phyloP scores from a whole-genome alignment of 1,140 invertebrate genomes.

The Drosophila takahashii region DNA sequence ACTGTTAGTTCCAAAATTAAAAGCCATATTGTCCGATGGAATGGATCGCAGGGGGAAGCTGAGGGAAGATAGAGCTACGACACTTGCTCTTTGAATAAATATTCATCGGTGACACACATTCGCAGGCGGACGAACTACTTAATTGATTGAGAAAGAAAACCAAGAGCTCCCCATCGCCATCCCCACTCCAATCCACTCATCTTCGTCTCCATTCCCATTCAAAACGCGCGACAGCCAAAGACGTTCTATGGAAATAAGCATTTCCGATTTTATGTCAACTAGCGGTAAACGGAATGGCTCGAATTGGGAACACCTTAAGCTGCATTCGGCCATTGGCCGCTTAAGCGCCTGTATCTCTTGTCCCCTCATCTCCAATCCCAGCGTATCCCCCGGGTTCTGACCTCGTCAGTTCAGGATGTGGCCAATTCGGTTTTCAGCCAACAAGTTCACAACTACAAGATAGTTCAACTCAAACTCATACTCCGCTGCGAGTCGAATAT shows the following conservation, averaged over 20 bases:
- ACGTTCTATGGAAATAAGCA: conserved; percentile 70
- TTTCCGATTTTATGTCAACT: conserved; percentile 77
- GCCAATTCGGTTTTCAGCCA: conserved; percentile 13
- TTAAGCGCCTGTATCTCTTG: not conserved
- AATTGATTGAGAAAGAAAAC: conserved; percentile 78
- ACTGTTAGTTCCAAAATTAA: conserved; percentile 70
- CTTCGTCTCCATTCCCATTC: conserved; percentile 66
- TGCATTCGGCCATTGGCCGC: conserved; percentile 34
- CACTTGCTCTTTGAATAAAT: conserved; percentile 67
- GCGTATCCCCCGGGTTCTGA: conserved; percentile 16
- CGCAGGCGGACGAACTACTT: conserved; percentile 56
- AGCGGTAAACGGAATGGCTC: conserved; percentile 72
- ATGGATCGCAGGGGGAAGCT: not conserved
- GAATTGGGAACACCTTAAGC: conserved; percentile 65
- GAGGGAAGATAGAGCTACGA: conserved; percentile 39
- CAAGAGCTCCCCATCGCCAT: conserved; percentile 13
- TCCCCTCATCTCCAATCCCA: too few species aligned
- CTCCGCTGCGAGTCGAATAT: conserved; percentile 19
- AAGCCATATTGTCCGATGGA: conserved; percentile 41
- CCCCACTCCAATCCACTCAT: conserved; percentile 3
- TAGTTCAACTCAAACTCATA: not conserved
- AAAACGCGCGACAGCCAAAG: conserved; percentile 44
- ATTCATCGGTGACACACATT: conserved; percentile 75
- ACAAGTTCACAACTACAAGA: conserved; percentile 9
- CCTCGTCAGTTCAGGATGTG: conserved; percentile 40